Percentiles rank a stretch among this genome's conserved stretches.
phyloP scores from a whole-genome alignment of 30 jellyfish, hydroid and myxozoan species.

The Aurelia sp. region DNA sequence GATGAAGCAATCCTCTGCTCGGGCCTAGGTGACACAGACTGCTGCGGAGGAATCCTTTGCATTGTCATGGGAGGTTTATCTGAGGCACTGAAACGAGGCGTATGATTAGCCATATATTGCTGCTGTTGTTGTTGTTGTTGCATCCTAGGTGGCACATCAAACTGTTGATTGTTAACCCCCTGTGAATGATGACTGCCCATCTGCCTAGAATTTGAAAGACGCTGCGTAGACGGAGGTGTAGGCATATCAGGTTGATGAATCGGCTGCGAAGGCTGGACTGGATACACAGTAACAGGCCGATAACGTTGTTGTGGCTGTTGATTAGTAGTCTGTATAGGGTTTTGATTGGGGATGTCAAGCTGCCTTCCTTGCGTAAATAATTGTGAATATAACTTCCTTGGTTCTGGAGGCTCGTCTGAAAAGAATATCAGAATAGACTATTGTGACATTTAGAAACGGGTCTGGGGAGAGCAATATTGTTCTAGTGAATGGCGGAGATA shows the following conservation, averaged over 20 bases:
- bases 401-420: conserved; percentile 19
- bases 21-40: neutral
- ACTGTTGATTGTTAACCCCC: conserved; percentile 8
- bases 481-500: no score
- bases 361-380: conserved; percentile 1
- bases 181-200: conserved; percentile 31
- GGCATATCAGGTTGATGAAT: neutral
- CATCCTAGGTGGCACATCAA: conserved; percentile 59
- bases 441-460: no score
- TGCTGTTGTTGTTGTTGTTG: conserved; percentile 18
- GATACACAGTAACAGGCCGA: conserved; percentile 27
- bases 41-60: neutral
- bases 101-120: no score
- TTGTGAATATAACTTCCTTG: conserved; percentile 34
- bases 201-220: conserved; percentile 5
- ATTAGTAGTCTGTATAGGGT: neutral
- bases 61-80: neutral
- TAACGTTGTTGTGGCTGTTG: conserved; percentile 44
- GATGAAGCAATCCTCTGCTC: conserved; percentile 15
- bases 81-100: no score
- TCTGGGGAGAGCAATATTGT: no score
- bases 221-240: conserved; percentile 23
- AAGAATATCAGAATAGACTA: no score
- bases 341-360: conserved; percentile 3
- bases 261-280: neutral